These are phyloP conservation scores for Gibbula magus DNA, from an alignment of 2,888 invertebrate species.

Conservation along the genomic window DNA sequence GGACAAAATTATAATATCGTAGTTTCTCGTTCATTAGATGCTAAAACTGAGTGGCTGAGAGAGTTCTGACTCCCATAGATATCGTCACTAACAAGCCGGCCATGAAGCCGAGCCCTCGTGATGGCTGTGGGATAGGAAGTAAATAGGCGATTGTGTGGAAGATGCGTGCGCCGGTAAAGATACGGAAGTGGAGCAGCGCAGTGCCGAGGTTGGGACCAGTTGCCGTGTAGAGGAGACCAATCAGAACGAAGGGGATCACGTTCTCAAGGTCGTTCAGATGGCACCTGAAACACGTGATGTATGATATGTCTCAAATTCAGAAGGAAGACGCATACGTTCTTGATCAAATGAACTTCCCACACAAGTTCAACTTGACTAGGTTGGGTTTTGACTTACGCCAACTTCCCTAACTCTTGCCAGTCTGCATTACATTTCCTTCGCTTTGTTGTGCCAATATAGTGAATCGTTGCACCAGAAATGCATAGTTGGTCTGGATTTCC, in stretches of 20 bases:
- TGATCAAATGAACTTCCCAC: no score
- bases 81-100: conserved; percentile 76
- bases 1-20: no score
- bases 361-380: no score
- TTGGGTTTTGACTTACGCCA: no score
- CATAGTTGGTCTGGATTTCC: no score
- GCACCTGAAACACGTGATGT: conserved; percentile 77
- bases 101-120: conserved; percentile 77
- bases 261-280: conserved; percentile 85
- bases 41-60: not conserved
- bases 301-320: not conserved
- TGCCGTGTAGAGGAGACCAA: conserved; percentile 80
- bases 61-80: conserved; percentile 76
- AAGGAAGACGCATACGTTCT: no score
- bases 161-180: conserved; percentile 79
- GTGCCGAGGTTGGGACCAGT: conserved; percentile 78
- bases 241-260: conserved; percentile 81
- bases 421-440: no score
- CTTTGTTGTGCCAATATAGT: no score
- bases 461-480: no score
- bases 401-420: no score
- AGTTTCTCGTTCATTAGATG: no score
- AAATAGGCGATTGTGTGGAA: conserved; percentile 83
- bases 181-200: conserved; percentile 79
- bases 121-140: conserved; percentile 80